These are phyloP conservation scores for Agrochola circellaris DNA, from an alignment of 2,888 invertebrate genomes.

Conservation along the genomic window DNA sequence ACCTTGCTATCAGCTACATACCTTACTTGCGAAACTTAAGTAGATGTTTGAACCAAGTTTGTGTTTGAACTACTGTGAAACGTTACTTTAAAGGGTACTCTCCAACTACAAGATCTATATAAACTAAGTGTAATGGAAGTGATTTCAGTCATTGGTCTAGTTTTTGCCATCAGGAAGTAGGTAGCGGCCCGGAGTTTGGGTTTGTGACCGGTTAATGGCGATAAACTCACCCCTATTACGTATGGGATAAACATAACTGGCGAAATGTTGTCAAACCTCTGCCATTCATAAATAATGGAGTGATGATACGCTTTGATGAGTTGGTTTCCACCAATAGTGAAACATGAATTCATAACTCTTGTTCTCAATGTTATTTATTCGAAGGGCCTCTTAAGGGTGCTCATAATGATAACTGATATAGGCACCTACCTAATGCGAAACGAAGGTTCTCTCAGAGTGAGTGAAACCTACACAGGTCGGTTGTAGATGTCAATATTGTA, in stretches of 20 bases:
- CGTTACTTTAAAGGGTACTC: neutral
- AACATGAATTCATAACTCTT: neutral
- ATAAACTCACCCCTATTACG: neutral
- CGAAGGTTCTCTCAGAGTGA: neutral
- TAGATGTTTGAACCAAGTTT: slow-evolving; percentile 35
- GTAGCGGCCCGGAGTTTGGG: neutral
- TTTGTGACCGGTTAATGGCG: too few species aligned
- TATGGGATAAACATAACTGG: too few species aligned
- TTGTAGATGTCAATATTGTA: slow-evolving; percentile 64
- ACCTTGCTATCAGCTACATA: slow-evolving; percentile 60
- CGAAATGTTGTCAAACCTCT: neutral
- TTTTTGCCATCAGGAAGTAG: neutral
- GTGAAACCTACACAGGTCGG: slow-evolving; percentile 41
- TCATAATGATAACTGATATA: neutral
- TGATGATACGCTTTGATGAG: neutral
- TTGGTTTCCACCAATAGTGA: neutral
- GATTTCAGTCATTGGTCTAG: neutral
- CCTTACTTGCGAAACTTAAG: slow-evolving; percentile 30
- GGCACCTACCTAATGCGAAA: neutral
- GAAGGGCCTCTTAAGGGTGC: neutral
- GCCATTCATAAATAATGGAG: neutral
- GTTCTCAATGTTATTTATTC: neutral
- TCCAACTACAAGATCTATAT: neutral
- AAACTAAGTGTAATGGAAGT: neutral
- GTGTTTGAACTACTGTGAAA: slow-evolving; percentile 39